Evolutionary conservation across 2,797 vertebrate species (phyloP).

Genomic region (Propithecus perrieri): DNA sequence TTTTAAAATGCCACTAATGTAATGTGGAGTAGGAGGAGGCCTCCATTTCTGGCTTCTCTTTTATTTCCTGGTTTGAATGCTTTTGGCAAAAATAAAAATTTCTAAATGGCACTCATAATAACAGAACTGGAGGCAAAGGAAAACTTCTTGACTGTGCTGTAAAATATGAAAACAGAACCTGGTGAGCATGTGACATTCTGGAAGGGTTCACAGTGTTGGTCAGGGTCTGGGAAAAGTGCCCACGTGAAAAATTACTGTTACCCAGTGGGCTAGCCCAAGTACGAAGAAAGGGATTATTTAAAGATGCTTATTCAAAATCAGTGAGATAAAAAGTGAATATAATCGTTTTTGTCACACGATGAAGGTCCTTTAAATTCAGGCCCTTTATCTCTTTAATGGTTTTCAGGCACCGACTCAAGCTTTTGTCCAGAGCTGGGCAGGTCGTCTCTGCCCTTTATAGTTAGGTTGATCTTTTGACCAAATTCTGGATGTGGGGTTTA

Average conservation of each 20-base stretch:
- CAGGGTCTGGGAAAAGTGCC: fast-evolving
- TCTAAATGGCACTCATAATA: slow-evolving; percentile 41
- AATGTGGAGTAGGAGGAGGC: neutral
- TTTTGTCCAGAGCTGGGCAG: neutral
- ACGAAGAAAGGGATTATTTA: neutral
- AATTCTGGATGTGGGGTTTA: neutral
- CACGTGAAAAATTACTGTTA: fast-evolving
- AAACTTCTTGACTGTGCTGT: neutral
- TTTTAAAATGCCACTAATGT: slow-evolving; percentile 73
- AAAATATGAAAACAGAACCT: neutral
- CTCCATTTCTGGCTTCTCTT: slow-evolving; percentile 48
- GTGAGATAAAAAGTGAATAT: neutral
- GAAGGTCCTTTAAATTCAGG: neutral
- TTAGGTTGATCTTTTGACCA: neutral
- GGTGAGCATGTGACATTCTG: fast-evolving
- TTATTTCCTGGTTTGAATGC: slow-evolving; percentile 47
- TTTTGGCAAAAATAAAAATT: slow-evolving; percentile 61
- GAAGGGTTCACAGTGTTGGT: fast-evolving
- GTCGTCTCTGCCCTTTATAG: neutral
- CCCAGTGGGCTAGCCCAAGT: too few relatives aligned
- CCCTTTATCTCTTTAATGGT: neutral
- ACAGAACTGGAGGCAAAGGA: neutral
- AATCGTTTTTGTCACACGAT: neutral
- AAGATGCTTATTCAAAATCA: neutral
- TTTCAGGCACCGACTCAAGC: neutral